Evolutionary conservation across 2,797 vertebrate species (phyloP), one percentile per base, ranked within the genome.

Genomic region (Chrosomus eos): DNA sequence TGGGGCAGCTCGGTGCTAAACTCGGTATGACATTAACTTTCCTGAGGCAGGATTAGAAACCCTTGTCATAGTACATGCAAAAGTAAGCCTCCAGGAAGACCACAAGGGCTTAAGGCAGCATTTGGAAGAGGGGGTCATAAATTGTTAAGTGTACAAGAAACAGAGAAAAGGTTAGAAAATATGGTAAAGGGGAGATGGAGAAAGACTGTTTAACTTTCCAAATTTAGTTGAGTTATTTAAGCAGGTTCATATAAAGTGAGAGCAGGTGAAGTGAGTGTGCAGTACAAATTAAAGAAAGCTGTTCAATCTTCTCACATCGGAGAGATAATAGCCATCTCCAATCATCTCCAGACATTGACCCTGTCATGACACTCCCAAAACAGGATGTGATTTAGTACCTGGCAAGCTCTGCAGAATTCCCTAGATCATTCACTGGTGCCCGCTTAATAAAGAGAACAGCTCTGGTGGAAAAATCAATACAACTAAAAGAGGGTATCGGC

Each of bases 361-460:
- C 75, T 7, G 58, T 64, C 38, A 28, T 10, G 26, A 48, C 60
- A 48, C 60, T 79, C 51, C 66, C 71, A 38, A 71, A 86, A 76
- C 64, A 86, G 64, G 70, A 53, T 64, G 67, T 74, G 77, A 85
- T 85, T 80, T 80, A 73, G 53, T 60, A n/a, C 78, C 70, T 85
- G 78, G 62, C 78, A 80, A 79, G 45, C 62, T 33, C 28, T 48
- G 21, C 71, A 38, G n/a, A 81, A 81, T 75, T 81, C 71, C 60
- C 78, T 72, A 71, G 28, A 74, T 40, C 31, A 33, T 71, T 60
- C 14, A 45, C 23, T 79, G 64, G 70, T 79, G 75, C 66, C 43
- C 43, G 21, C 48, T 81, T 81, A 81, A 83, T 83, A 83, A 83
- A 83, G 21, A 26, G 31, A 71, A 71, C 48, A 26, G 64, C 77